A percentile compares a stretch with the other conserved stretches of the same genome.
Conservation (phyloP, 2,888 invertebrate species). For the Idaea aversata region DNA sequence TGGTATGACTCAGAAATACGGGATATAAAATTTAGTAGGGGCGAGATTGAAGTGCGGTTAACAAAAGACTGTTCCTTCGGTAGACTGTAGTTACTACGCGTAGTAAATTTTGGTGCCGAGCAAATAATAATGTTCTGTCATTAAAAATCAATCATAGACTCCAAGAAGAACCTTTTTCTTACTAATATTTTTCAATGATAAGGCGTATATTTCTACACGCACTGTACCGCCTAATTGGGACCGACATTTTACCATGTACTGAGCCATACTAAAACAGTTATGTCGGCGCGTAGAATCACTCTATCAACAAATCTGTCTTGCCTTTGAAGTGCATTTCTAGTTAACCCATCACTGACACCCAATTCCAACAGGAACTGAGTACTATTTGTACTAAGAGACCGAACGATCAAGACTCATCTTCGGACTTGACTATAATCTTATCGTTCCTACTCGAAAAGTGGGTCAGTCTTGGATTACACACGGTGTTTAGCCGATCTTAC, state of each 20-base stretch:
- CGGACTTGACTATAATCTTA: conserved; percentile 10
- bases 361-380: background rate
- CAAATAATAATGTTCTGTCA: no score
- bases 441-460: conserved; percentile 9
- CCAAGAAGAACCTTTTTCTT: no score
- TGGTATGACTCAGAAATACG: conserved; percentile 14
- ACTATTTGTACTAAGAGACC: background rate
- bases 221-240: background rate
- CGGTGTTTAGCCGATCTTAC: background rate
- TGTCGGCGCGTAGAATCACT: no score
- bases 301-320: background rate
- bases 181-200: background rate
- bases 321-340: background rate
- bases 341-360: background rate
- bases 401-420: background rate
- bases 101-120: no score
- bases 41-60: background rate
- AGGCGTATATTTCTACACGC: background rate
- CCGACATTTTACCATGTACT: no score
- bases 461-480: conserved; percentile 6
- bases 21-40: background rate
- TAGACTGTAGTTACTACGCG: no score
- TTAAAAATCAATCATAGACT: no score
- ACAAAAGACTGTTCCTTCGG: background rate
- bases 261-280: no score